Percentiles rank a stretch among this genome's conserved stretches.
Conservation (phyloP, 2,888 invertebrate genomes). For the Hypselothyrea guttata region DNA sequence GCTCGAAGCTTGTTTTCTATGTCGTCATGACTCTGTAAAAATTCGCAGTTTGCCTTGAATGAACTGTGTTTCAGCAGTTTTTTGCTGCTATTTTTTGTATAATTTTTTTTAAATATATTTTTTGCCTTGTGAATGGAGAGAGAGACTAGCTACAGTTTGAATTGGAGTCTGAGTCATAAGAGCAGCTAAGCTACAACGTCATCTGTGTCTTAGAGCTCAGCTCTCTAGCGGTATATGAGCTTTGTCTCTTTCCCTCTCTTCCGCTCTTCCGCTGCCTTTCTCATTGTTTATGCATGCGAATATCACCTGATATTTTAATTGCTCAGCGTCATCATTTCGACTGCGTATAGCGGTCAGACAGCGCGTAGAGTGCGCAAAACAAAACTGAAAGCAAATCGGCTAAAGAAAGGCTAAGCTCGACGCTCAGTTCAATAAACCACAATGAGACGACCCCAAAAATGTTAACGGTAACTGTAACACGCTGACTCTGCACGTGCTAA, state of each 20-base stretch:
- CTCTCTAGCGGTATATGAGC: constrained; percentile 3
- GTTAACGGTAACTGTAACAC: constrained; percentile 17
- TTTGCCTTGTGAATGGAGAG: constrained; percentile 45
- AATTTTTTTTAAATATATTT: constrained; percentile 1
- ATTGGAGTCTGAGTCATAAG: constrained; percentile 45
- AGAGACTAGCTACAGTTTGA: constrained; percentile 16
- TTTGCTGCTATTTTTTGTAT: constrained; percentile 10
- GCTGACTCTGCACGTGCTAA: constrained; percentile 14
- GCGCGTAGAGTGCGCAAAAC: constrained; percentile 3
- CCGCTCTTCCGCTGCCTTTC: too few species aligned
- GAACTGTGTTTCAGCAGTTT: constrained; percentile 25
- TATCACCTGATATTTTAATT: constrained; percentile 77
- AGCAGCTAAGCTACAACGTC: constrained; percentile 46
- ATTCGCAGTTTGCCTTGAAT: constrained; percentile 51
- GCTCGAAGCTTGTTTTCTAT: constrained; percentile 39
- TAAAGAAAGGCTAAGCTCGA: constrained; percentile 21
- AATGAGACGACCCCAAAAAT: constrained; percentile 13
- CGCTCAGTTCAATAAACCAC: constrained; percentile 46
- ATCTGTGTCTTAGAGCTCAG: constrained; percentile 42
- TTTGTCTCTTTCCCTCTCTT: constrained; percentile 11
- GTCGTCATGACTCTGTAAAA: constrained; percentile 48
- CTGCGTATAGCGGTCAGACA: constrained; percentile 45
- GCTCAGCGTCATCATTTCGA: constrained; percentile 68
- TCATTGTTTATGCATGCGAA: constrained; percentile 32
- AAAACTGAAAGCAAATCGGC: constrained; percentile 38